Base-by-base conservation (phyloP, 2,888 invertebrate species). In the Dilophus febrilis region DNA sequence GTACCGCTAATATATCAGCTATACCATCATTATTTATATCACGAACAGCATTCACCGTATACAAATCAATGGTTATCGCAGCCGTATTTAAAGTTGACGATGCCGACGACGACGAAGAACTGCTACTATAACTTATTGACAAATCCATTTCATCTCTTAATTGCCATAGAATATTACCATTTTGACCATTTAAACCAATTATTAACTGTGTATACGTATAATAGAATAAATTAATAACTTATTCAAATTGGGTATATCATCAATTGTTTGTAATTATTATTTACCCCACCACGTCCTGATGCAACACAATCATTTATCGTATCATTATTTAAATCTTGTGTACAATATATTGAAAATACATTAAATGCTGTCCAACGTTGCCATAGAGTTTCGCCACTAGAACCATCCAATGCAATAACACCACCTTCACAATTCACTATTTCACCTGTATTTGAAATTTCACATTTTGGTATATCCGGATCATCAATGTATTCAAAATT, bases 351-450 rank as follows among this genome's bases (percentile, higher is more conserved):
- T 1, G 74, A 74, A 55, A 77, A 82, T 14, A 85, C 70, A 47
- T 80, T 76, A 48, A 81, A 77, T 29, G 71, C 65, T 6, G 76
- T 67, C 73, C 81, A 82, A 46, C 72, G 70, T 31, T 72, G 71
- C 85, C 85, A 86, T 12, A 84, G 50, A n/a, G 72, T 68, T 27
- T 67, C 61, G 2, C 86, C 86, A 31, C 68, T 74, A 18, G 52
- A 56, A 1, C 85, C 86, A 55, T 84, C 74, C n/a, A 85, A 53
- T 0, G 81, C 82, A 46, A 83, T 60, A 10, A 83, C 66, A 7
- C 85, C 84, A 4, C 84, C 85, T 45, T 75, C 70, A 54, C 85
- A 86, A 18, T 18, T 6, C 6, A 1, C 74, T 74, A 6, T 61
- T 38, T 53, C 35, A n/a, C 37, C 35, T 28, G 3, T 14, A 28